Evolutionary conservation across 2,113 vertebrate species (phyloP), one percentile per base, ranked within the genome.

Genomic region (Rhombomys opimus): DNA sequence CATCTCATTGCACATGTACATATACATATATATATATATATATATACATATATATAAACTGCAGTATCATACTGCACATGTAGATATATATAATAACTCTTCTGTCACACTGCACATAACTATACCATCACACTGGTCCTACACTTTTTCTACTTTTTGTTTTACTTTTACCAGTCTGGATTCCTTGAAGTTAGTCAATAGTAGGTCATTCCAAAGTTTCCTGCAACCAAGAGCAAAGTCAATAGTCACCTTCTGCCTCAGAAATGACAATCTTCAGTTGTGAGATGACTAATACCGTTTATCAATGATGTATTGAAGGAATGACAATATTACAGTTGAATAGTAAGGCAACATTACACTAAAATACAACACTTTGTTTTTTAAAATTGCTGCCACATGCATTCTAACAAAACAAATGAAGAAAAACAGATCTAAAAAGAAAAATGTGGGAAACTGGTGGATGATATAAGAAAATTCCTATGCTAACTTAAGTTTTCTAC

Each of bases 201-300:
- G 32, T 67, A 23, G 1, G 72, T 73, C 7, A 90, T 81, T 30
- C 18, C 52, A 82, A 96, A 81, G 17, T 65, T 86, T 87, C 57
- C 54, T 89, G 23, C 23, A 89, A 27, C 35, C 63, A 76, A 78
- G 87, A 82, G 67, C 25, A 89, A 93, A 89, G 85, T 78, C 90
- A 92, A 52, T 77, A 87, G 73, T 68, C 25, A 87, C 61, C 67
- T 73, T 80, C 50, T 81, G 57, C 7, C 22, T 41, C 76, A 85
- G 59, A 63, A 90, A 93, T 91, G 67, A 84, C 63, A 57, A 50
- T 89, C n/a, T 85, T 91, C n/a, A 70, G 25, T 57, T 94, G 38
- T 46, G 54, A 5, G 25, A 15, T 87, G 67, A 82, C 81, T 75
- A 88, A 93, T 85, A 80, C 76, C 27, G 50, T 94, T 77, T 17